Evolutionary conservation across 1,140 invertebrate species (phyloP).

Genomic region (Pomacea maculata): DNA sequence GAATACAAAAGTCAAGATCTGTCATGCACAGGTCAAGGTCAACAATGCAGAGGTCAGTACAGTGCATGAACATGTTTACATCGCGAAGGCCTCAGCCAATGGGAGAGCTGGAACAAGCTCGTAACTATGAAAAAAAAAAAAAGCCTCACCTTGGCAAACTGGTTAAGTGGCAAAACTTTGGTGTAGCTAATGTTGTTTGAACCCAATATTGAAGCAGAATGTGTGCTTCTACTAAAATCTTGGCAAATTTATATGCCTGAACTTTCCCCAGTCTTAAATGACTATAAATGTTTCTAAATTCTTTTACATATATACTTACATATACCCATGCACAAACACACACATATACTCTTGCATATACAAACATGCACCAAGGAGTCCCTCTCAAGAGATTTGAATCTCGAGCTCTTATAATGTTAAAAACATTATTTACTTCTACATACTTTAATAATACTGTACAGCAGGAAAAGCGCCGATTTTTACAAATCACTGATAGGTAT

Average conservation of each 20-base stretch:
- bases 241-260: neutral
- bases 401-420: neutral
- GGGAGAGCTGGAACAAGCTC: too few relatives aligned
- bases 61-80: too few relatives aligned
- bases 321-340: neutral
- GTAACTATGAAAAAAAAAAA: too few relatives aligned
- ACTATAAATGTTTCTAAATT: neutral
- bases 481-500: neutral
- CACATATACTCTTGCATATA: neutral
- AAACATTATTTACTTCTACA: neutral
- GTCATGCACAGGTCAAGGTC: too few relatives aligned
- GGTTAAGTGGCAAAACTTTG: too few relatives aligned
- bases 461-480: neutral
- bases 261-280: neutral
- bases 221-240: neutral
- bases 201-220: neutral
- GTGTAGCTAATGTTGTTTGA: neutral
- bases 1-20: too few relatives aligned
- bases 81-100: too few relatives aligned
- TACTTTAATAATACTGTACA: conserved; percentile 5
- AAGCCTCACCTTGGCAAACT: too few relatives aligned
- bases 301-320: neutral
- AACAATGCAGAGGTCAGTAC: too few relatives aligned
- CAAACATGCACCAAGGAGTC: neutral
- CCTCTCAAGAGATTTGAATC: neutral